Conservation (phyloP, 2,113 vertebrate genomes). For the Sturnus vulgaris region DNA sequence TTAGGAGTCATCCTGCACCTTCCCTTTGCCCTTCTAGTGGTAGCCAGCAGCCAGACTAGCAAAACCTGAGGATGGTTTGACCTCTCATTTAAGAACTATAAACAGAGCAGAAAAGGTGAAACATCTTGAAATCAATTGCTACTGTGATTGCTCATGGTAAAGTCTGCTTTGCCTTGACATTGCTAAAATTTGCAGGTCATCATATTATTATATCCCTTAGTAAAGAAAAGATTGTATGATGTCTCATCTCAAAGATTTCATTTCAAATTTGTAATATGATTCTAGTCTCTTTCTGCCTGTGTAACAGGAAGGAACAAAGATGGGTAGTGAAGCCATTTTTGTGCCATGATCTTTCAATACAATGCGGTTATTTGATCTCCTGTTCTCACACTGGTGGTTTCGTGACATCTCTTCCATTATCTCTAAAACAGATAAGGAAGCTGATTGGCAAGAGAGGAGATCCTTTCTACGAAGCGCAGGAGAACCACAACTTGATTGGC, state of each 20-base stretch:
- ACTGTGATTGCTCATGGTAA: neutral
- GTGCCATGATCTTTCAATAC: neutral
- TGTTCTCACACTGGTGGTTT: neutral
- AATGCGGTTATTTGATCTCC: neutral
- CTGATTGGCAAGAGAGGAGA: conserved; percentile 81
- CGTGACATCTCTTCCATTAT: neutral
- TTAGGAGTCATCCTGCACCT: neutral
- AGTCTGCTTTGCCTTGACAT: neutral
- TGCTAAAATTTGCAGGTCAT: neutral
- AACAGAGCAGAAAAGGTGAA: neutral
- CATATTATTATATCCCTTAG: neutral
- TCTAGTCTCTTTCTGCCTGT: neutral
- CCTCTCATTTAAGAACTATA: neutral
- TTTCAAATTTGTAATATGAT: neutral
- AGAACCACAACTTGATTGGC: conserved; percentile 96
- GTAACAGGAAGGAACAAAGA: neutral
- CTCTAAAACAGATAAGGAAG: conserved; percentile 74
- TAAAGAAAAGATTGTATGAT: neutral
- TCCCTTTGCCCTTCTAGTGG: neutral
- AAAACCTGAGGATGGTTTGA: neutral
- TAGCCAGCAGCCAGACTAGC: neutral
- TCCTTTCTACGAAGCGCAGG: conserved; percentile 94
- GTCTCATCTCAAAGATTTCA: neutral
- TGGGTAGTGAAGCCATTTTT: neutral
- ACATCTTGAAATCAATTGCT: neutral